Conservation (phyloP, 30 jellyfish, hydroid and myxozoan genomes). For the Hydra vulgaris region DNA sequence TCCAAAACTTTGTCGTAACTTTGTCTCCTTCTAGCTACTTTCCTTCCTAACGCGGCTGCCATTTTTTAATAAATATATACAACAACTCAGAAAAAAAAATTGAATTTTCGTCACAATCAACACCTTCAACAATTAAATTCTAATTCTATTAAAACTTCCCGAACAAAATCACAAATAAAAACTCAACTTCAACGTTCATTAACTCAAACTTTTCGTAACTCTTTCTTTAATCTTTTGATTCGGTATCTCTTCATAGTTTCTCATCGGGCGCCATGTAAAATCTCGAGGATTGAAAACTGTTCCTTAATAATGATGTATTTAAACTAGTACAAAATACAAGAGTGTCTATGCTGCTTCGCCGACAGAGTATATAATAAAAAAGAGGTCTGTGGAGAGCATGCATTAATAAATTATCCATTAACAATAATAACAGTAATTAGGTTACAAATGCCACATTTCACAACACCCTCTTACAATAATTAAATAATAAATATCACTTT, state of each 20-base stretch:
- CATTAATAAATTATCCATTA: too few relatives aligned
- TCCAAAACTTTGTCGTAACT: not conserved
- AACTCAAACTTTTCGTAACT: not conserved
- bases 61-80: too few relatives aligned
- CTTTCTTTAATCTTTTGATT: not conserved
- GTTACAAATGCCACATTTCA: not conserved
- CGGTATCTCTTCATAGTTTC: not conserved
- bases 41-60: not conserved
- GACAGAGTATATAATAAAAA: too few relatives aligned
- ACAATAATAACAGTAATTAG: too few relatives aligned
- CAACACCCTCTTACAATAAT: too few relatives aligned
- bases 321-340: not conserved
- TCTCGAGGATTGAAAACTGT: not conserved
- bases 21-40: not conserved
- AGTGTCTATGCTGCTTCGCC: not conserved
- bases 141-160: not conserved
- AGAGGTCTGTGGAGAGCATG: not conserved
- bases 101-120: not conserved
- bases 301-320: not conserved
- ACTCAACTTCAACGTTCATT: not conserved
- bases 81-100: not conserved
- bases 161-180: not conserved
- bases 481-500: too few relatives aligned
- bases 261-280: not conserved
- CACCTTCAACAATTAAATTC: not conserved